Evolutionary conservation across 2,113 vertebrate genomes (phyloP), one percentile per base, ranked within the genome.

Genomic region (Lepidothrix coronata): DNA sequence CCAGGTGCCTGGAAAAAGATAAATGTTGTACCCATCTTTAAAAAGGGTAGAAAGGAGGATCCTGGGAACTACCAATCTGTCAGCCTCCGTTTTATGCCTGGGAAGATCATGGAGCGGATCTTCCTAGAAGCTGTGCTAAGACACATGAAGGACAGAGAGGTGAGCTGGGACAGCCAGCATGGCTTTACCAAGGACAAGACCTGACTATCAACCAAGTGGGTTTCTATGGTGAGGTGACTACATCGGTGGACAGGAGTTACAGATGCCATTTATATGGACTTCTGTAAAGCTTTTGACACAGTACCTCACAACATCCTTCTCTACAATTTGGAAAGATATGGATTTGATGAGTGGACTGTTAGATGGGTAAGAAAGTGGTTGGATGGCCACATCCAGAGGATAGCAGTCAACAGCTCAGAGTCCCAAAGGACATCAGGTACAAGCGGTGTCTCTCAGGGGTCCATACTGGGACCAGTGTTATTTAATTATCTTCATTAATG

Each of bases 131-230:
- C 27, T 41, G 4, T 48, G 20, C 30, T n/a, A 54, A 12, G 14
- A 9, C 11, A n/a, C 1, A 0, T 18, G 13, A 52, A 67, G 27
- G 8, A 9, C 4, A 24, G 11, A 16, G 19, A 49, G 41, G 15
- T 49, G 11, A 39, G 46, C 24, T 59, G 12, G 37, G 28, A 44
- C 23, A 52, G 15, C 10, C 19, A 44, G 14, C 52, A 28, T 0
- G 0, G 19, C 15, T 74, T 81, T n/a, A 46, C 5, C 11, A n/a
- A 59, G 12, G 12, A 20, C 23, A 74, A 66, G 37, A 18, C 27
- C 31, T 28, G 8, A 15, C 27, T 46, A 52, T 7, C 15, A 46
- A 1, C 6, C 1, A 1, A 28, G 28, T 21, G 13, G 4, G 3
- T 25, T 46, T 82, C 44, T 59, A 20, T 33, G 37, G 12, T 37